phyloP scores from a whole-genome alignment of 2,113 vertebrate species.

The Heterocephalus glaber region DNA sequence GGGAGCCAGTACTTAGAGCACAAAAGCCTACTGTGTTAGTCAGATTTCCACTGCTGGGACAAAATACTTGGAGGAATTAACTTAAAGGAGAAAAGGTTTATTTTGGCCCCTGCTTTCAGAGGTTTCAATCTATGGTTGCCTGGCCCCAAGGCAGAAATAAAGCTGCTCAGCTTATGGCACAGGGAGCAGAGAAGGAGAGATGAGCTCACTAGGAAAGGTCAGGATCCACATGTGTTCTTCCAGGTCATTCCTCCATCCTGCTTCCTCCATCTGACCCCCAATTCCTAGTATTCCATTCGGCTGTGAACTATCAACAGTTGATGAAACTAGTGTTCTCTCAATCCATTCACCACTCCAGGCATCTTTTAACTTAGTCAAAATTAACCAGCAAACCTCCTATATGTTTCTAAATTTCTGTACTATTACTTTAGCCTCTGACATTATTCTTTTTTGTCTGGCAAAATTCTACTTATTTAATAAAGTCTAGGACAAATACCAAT shows the following conservation, averaged over 20 bases:
- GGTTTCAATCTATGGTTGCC: background rate
- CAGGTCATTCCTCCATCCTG: too few species aligned
- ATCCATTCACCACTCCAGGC: background rate
- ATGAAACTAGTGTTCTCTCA: background rate
- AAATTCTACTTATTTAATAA: background rate
- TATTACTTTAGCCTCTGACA: background rate
- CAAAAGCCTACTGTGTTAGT: background rate
- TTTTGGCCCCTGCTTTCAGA: background rate
- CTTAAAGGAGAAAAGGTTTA: background rate
- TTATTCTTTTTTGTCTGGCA: background rate
- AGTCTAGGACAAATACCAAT: background rate
- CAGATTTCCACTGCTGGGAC: background rate
- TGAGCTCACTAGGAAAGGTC: background rate
- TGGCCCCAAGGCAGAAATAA: background rate
- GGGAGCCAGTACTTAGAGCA: accelerated
- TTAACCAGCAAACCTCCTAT: background rate
- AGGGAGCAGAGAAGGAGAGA: background rate
- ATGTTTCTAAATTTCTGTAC: accelerated
- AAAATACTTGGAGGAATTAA: background rate
- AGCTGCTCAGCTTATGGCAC: background rate
- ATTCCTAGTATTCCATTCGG: background rate
- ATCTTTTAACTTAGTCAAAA: background rate
- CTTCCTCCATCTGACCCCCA: background rate
- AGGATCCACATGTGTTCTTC: background rate
- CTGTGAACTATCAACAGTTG: background rate